A percentile compares a stretch with the other conserved stretches of the same genome.
Evolutionary conservation across 2,113 vertebrate genomes (phyloP).

Genomic region (Pygathrix nemaeus): DNA sequence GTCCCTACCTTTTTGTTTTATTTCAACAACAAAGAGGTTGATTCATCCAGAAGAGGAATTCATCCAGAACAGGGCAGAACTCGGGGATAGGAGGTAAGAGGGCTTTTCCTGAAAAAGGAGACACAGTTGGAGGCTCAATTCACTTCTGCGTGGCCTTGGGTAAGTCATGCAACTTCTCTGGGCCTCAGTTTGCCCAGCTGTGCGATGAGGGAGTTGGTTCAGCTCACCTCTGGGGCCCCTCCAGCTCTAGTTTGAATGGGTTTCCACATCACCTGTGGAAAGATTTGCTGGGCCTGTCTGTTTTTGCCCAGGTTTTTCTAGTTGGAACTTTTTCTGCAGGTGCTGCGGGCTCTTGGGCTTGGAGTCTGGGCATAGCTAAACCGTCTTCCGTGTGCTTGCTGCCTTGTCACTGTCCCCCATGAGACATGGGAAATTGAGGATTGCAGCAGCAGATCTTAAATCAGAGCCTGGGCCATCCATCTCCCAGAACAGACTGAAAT

Average conservation of each 20-base stretch:
- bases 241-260: no score
- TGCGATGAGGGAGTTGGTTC: neutral
- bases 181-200: neutral
- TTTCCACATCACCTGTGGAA: neutral
- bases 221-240: neutral
- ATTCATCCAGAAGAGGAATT: neutral
- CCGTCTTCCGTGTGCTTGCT: fast-evolving
- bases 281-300: fast-evolving
- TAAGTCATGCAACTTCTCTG: neutral
- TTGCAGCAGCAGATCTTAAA: constrained; percentile 36
- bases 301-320: neutral
- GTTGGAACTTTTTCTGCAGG: neutral
- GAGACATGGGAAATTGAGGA: constrained; percentile 34
- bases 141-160: neutral
- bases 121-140: neutral
- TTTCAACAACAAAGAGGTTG: neutral
- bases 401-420: neutral
- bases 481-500: constrained; percentile 42
- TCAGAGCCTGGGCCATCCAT: constrained; percentile 59
- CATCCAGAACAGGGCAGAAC: neutral
- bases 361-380: neutral
- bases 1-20: neutral
- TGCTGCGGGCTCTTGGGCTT: neutral
- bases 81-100: neutral
- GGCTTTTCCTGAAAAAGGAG: neutral